Base-by-base conservation (phyloP, 2,797 vertebrate species). In the Orientallactaga sibirica region DNA sequence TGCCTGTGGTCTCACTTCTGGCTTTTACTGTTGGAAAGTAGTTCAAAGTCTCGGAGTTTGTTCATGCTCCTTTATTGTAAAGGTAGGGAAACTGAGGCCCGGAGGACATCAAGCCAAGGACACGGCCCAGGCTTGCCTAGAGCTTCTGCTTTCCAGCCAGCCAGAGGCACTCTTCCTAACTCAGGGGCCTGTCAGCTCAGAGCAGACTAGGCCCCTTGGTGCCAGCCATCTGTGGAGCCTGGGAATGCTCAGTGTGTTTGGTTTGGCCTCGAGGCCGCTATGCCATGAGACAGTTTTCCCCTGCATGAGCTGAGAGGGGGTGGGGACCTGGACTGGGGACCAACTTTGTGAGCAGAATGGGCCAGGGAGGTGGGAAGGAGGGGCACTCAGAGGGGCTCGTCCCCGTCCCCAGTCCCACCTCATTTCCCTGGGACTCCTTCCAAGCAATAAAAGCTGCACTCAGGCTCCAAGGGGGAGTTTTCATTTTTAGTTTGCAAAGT, bases 391-490 rank as follows among this genome's bases (percentile, higher is more conserved):
- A 88, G 85, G 80, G 86, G 29, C 37, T 94, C 43, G 64, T 76
- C 76, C 80, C 25, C n/a, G 1, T 41, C n/a, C 18, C 66, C 15
- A 15, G 6, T 76, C 91, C 88, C 75, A 86, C 66, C 81, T 83
- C 91, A 33, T 95, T 96, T 95, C 90, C 94, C 93, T 91, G 93
- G 96, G 94, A 93, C 61, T 82, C 92, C 76, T 95, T 97, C 97
- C 96, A 97, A 96, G 92, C 95, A 96, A 92, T 96, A 96, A 96
- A 96, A 93, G n/a, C 80, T 77, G 92, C 4, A 15, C 77, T 75
- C 91, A 41, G 71, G 70, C 81, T 96, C 92, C 70, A 79, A 95
- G 33, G 15, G 67, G 33, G 83, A 55, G 37, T 67, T 85, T 86
- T 86, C 94, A 86, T 94, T 85, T 93, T 96, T 80, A 88, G 88